Evolutionary conservation across 2,888 invertebrate species (phyloP), one percentile per base, ranked within the genome.

Genomic region (Muschampia plurimacula): DNA sequence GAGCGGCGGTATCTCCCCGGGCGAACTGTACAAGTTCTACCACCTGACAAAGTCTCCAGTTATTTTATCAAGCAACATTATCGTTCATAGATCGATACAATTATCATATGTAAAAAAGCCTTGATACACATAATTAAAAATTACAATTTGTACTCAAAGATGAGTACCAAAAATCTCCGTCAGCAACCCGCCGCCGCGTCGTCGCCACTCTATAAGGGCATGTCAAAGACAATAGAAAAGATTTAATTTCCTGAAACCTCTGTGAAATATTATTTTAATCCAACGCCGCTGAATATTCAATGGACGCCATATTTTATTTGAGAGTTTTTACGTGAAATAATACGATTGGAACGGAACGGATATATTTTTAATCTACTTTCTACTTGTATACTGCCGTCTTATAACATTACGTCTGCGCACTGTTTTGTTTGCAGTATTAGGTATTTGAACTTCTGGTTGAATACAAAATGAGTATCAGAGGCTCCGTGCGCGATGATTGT

Each of bases 231-330:
- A 89, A 90, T 88, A 84, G 87, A 88, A 84, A 83, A 83, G 49
- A 82, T 90, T 91, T 89, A 90, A 92, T 92, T 92, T 91, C 91
- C 91, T 87, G 89, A 81, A 83, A 78, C 78, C 81, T 78, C 83
- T 82, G 84, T 88, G 86, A 90, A 91, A 89, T 90, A 90, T 89
- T 88, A 89, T 89, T 91, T 89, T 86, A 89, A 89, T 88, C 88
- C 88, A 82, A 79, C 83, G 82, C 81, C 83, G 83, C 84, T 82
- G 89, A 88, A 89, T 88, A 89, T 89, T 88, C 88, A 87, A 87
- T 87, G 86, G 83, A 82, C 81, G 81, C 82, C 86, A 86, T 89
- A 87, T 89, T 90, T 89, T 88, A 86, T 86, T 86, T 82, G 81
- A 67, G 62, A 62, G 52, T 72, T 72, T 72, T 72, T 72, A 62